Percentiles rank a stretch among this genome's conserved stretches.
Conservation (phyloP, 2,888 invertebrate genomes). For the Tetranychus piercei region DNA sequence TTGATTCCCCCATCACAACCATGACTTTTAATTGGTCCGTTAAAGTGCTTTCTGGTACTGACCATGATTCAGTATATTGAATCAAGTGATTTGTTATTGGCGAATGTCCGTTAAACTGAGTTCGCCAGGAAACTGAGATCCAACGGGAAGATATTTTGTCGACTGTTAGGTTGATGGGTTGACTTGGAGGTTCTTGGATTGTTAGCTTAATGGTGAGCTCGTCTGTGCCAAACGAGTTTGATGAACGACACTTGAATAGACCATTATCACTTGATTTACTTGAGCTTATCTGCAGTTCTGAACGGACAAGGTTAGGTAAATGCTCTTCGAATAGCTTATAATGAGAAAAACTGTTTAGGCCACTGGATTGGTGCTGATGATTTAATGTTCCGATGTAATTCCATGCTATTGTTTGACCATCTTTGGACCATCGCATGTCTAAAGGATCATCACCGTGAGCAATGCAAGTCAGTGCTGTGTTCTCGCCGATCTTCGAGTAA, state of each 20-base stretch:
- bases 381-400: neutral
- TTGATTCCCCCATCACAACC: neutral
- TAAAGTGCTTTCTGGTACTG: neutral
- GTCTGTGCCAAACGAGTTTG: constrained; percentile 16
- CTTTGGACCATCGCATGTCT: constrained; percentile 26
- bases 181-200: constrained; percentile 33
- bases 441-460: constrained; percentile 25
- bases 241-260: constrained; percentile 2
- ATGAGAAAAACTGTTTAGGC: neutral
- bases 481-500: neutral
- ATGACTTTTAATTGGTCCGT: neutral
- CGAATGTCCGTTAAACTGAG: constrained; percentile 33
- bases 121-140: constrained; percentile 31
- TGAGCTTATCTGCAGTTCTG: neutral
- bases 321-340: neutral
- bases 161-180: constrained; percentile 30
- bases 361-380: neutral
- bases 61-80: constrained; percentile 29
- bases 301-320: neutral
- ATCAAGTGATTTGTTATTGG: constrained; percentile 31
- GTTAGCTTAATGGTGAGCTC: constrained; percentile 26
- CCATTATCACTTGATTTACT: neutral
- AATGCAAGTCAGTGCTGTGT: constrained; percentile 22
- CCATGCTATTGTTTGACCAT: constrained; percentile 27
- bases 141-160: constrained; percentile 29